Percentiles rank a stretch among this genome's conserved stretches.
Conservation (phyloP, 2,888 invertebrate genomes). For the Brachyptera risi region DNA sequence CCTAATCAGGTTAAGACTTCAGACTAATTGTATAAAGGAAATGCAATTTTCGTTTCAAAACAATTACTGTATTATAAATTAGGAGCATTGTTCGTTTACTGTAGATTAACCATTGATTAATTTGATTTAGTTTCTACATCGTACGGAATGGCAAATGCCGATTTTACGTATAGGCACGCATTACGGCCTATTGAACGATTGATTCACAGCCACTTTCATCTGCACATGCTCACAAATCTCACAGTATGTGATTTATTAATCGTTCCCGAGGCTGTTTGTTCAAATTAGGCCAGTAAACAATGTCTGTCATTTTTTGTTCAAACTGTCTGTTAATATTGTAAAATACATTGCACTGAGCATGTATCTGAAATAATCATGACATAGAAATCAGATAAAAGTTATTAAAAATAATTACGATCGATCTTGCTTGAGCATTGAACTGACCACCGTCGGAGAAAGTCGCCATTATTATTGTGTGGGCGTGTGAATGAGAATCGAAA, state of each 20-base stretch:
- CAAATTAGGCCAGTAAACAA: slow-evolving; percentile 10
- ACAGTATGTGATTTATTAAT: neutral
- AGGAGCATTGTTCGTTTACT: too few species aligned
- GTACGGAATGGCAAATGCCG: too few species aligned
- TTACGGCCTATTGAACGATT: too few species aligned
- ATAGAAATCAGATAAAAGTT: slow-evolving; percentile 15
- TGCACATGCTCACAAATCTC: neutral
- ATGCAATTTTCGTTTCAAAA: too few species aligned
- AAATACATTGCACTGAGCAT: neutral
- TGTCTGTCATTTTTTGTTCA: neutral
- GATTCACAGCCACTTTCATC: neutral
- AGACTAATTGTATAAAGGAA: too few species aligned
- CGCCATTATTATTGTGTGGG: slow-evolving; percentile 3
- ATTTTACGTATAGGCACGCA: too few species aligned
- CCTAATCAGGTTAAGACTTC: too few species aligned
- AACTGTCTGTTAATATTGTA: neutral
- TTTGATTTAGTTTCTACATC: too few species aligned
- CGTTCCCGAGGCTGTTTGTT: neutral
- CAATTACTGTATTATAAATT: too few species aligned
- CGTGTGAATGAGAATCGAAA: too few species aligned
- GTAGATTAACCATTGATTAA: too few species aligned
- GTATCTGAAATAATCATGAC: slow-evolving; percentile 5
- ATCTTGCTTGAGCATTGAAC: neutral
- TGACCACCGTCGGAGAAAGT: slow-evolving; percentile 3
- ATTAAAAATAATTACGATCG: slow-evolving; percentile 3